A percentile compares a stretch with the other conserved stretches of the same genome.
phyloP scores from a whole-genome alignment of 2,888 invertebrate species.

The Drosophila borealis region DNA sequence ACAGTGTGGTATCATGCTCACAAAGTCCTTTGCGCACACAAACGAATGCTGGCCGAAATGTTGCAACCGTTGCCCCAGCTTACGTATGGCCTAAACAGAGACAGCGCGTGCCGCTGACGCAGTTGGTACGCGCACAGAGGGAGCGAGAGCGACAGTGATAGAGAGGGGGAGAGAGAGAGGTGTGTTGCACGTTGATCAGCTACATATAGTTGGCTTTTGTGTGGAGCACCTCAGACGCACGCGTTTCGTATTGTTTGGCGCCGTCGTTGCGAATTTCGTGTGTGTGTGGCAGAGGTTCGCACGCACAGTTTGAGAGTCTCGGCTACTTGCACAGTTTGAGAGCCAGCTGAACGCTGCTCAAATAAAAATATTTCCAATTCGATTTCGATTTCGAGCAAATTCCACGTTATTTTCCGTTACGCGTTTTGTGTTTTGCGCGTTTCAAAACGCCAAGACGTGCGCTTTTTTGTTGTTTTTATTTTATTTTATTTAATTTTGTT shows the following conservation, averaged over 20 bases:
- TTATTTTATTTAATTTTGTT: slow-evolving; percentile 28
- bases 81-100: slow-evolving; percentile 1
- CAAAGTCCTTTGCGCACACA: slow-evolving; percentile 84
- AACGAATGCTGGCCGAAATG: slow-evolving; percentile 41
- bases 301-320: slow-evolving; percentile 11
- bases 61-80: slow-evolving; percentile 35
- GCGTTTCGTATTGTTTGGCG: slow-evolving; percentile 68
- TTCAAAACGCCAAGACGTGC: slow-evolving; percentile 64
- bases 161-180: not conserved
- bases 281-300: not conserved
- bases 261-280: slow-evolving; percentile 58
- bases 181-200: slow-evolving; percentile 38
- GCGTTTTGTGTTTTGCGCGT: slow-evolving; percentile 50
- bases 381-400: slow-evolving; percentile 43
- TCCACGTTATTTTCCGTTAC: slow-evolving; percentile 41
- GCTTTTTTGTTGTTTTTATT: slow-evolving; percentile 43
- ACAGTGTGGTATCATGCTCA: slow-evolving; percentile 87
- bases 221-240: slow-evolving; percentile 61
- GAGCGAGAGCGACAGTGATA: not conserved
- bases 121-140: too few species aligned
- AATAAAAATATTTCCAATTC: slow-evolving; percentile 8
- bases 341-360: not conserved
- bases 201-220: slow-evolving; percentile 60
- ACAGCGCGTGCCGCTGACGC: slow-evolving; percentile 3
- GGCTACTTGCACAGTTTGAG: slow-evolving; percentile 3